Evolutionary conservation across 1,140 invertebrate species (phyloP), one percentile per base, ranked within the genome.

Genomic region (Magallana gigas): DNA sequence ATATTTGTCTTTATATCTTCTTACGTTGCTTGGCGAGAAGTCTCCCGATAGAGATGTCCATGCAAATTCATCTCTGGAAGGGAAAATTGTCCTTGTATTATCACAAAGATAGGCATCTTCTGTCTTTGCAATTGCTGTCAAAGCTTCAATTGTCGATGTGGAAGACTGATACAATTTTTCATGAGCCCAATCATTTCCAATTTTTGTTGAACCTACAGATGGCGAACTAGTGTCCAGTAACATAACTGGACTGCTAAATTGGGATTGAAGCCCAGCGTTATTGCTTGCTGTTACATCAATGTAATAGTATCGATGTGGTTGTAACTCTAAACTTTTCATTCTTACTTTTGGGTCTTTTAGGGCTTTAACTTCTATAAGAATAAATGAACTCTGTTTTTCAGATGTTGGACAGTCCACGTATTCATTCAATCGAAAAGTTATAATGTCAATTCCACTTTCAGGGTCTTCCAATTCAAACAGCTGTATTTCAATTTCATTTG

Each of bases 41-140:
- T 62, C 57, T 59, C 83, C 83, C 5, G 56, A 5, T 2, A 84
- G 18, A 1, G 58, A 7, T 9, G 29, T 36, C 29, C 56, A 84
- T 9, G 6, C n/a, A 7, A 14, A 48, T 29, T 8, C 60, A 12
- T 57, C 9, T 6, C 82, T 16, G 1, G 14, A 23, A n/a, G 83
- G 87, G 18, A 88, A 86, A 36, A 83, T 23, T 16, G 60, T 56
- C 57, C 82, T 62, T 48, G 71, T 29, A 23, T 76, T 60, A 57
- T 83, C 83, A 84, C 86, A 87, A 58, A 16, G 7, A 14, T 64
- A 64, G 14, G 60, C 60, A 64, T 16, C 14, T 64, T 91, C 86
- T 18, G 88, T 83, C 1, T 76, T 60, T 84, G 86, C 84, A 11
- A 90, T 89, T 57, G 84, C 60, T 64, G 84, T 85, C 57, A 64